Evolutionary conservation across 2,888 invertebrate genomes (phyloP).

Genomic region (Heliconius erato): DNA sequence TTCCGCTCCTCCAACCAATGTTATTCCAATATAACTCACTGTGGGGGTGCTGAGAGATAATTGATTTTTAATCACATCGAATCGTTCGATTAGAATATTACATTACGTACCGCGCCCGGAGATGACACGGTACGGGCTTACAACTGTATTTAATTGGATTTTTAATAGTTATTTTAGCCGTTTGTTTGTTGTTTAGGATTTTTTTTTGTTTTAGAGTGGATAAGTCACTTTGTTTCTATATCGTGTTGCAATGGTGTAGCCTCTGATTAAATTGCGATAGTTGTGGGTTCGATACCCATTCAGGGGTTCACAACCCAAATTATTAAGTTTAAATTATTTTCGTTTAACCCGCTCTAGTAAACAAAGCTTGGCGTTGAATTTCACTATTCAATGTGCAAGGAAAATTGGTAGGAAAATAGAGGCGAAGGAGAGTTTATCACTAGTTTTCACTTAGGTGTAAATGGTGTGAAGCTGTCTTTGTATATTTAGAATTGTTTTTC

Average conservation of each 20-base stretch:
- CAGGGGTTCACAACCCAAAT: neutral
- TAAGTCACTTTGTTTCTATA: too few species aligned
- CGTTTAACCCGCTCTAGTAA: neutral
- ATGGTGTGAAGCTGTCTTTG: too few species aligned
- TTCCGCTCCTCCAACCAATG: conserved; percentile 53
- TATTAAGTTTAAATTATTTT: too few species aligned
- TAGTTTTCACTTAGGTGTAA: too few species aligned
- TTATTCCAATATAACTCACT: conserved; percentile 50
- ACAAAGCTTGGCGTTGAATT: neutral
- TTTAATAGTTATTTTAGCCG: conserved; percentile 19
- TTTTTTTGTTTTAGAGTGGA: too few species aligned
- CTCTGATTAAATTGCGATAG: neutral
- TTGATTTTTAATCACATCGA: conserved; percentile 60
- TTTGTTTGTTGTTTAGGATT: neutral
- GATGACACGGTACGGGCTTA: conserved; percentile 49
- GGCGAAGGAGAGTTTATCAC: neutral
- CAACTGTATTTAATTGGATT: conserved; percentile 33
- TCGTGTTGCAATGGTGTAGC: neutral
- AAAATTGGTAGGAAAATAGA: neutral
- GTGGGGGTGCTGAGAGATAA: conserved; percentile 54
- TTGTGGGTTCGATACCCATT: neutral
- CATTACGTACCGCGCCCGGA: conserved; percentile 51
- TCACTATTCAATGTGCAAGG: neutral
- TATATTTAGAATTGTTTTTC: too few species aligned
- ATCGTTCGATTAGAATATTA: conserved; percentile 58